phyloP scores from a whole-genome alignment of 2,113 vertebrate genomes.

The Hymenochirus boettgeri region DNA sequence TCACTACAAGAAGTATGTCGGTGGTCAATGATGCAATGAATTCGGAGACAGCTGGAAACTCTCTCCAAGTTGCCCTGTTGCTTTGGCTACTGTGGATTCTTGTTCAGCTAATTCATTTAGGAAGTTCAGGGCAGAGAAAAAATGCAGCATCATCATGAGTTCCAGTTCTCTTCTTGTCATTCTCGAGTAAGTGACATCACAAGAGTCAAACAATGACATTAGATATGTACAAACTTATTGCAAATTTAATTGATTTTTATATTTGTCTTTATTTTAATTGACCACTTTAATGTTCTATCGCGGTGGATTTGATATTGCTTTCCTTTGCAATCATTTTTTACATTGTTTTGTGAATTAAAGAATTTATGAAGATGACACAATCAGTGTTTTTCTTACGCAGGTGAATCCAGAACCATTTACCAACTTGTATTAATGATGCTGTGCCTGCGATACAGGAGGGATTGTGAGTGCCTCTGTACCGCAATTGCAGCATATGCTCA shows the following conservation, averaged over 20 bases:
- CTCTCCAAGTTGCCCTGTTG: slow-evolving; percentile 64
- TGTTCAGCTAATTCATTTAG: slow-evolving; percentile 63
- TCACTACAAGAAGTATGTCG: slow-evolving; percentile 65
- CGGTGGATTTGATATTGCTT: too few species aligned
- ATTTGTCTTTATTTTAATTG: too few species aligned
- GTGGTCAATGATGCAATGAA: slow-evolving; percentile 60
- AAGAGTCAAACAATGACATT: neutral
- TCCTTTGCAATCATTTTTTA: too few species aligned
- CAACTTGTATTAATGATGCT: slow-evolving; percentile 72
- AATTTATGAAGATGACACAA: too few species aligned
- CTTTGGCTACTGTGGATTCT: slow-evolving; percentile 51
- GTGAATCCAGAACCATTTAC: slow-evolving; percentile 54
- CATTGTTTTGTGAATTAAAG: too few species aligned
- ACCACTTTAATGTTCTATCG: too few species aligned
- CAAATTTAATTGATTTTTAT: too few species aligned
- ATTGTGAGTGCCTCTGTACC: slow-evolving; percentile 74
- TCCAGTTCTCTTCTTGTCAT: slow-evolving; percentile 56
- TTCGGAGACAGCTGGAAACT: slow-evolving; percentile 76
- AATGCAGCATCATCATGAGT: slow-evolving; percentile 67
- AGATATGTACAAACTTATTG: too few species aligned
- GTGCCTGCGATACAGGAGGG: slow-evolving; percentile 69
- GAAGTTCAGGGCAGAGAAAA: slow-evolving; percentile 69
- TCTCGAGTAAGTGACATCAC: slow-evolving; percentile 53
- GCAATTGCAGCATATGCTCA: slow-evolving; percentile 72
- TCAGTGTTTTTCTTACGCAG: slow-evolving; percentile 42